These are phyloP conservation scores for Tragulus kanchil DNA, from an alignment of 2,113 vertebrate species.

Conservation along the genomic window DNA sequence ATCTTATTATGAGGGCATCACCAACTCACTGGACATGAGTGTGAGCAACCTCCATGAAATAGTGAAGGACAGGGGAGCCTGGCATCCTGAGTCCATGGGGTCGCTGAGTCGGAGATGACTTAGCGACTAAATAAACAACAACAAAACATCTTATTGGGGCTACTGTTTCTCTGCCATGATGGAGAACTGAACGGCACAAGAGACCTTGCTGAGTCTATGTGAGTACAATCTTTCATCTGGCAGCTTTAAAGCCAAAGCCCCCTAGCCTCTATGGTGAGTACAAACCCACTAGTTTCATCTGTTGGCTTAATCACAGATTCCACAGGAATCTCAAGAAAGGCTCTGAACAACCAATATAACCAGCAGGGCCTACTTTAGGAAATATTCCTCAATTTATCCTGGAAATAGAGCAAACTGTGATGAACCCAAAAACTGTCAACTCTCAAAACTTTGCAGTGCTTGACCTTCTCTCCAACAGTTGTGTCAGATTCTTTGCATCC, in stretches of 20 bases:
- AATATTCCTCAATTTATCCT: neutral
- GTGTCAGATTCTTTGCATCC: neutral
- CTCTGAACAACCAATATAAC: neutral
- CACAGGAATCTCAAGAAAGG: slow-evolving; percentile 30
- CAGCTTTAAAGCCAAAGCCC: neutral
- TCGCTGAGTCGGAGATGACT: neutral
- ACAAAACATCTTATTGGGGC: neutral
- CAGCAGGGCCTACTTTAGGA: neutral
- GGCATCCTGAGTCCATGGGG: neutral
- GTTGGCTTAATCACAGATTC: slow-evolving; percentile 37
- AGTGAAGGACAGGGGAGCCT: too few relatives aligned
- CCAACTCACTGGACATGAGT: too few relatives aligned
- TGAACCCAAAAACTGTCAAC: neutral
- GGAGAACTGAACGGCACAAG: neutral
- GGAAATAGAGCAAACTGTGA: slow-evolving; percentile 14
- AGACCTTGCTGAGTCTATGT: neutral
- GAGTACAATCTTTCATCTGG: neutral
- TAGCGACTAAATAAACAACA: neutral
- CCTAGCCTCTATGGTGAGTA: too few relatives aligned
- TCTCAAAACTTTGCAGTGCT: slow-evolving; percentile 29
- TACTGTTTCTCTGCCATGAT: neutral
- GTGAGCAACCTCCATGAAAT: too few relatives aligned
- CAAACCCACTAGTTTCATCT: slow-evolving; percentile 17
- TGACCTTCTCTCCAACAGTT: slow-evolving; percentile 1
- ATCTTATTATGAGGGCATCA: too few relatives aligned